phyloP scores from a whole-genome alignment of 1,140 invertebrate species.

The Macrosteles quadrilineatus region DNA sequence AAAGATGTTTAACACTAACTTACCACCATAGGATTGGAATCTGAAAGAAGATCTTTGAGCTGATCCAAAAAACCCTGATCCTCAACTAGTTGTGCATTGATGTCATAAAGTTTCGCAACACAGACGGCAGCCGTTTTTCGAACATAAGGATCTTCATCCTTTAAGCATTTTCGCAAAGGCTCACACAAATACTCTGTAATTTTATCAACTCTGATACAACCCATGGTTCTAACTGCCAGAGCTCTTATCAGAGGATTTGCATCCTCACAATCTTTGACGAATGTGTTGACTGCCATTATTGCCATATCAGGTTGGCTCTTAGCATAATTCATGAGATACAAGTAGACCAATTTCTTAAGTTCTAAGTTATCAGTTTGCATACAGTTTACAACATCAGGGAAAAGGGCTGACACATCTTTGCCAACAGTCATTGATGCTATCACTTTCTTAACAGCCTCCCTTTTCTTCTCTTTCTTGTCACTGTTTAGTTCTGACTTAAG shows the following conservation, averaged over 20 bases:
- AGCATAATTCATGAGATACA: slow-evolving; percentile 99
- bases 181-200: slow-evolving; percentile 99
- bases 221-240: slow-evolving; percentile 98
- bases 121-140: slow-evolving; percentile 99
- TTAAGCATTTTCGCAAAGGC: slow-evolving; percentile 95
- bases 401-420: slow-evolving; percentile 92
- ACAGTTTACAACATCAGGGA: slow-evolving; percentile 99
- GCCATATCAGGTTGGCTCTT: slow-evolving; percentile 99
- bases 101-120: slow-evolving; percentile 99
- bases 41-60: slow-evolving; percentile 94
- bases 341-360: slow-evolving; percentile 98
- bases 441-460: slow-evolving; percentile 99
- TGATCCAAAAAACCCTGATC: slow-evolving; percentile 98
- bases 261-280: slow-evolving; percentile 99
- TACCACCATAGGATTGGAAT: slow-evolving; percentile 99
- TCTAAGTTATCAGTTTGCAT: slow-evolving; percentile 99
- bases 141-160: slow-evolving; percentile 99
- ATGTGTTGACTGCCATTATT: slow-evolving; percentile 99
- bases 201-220: slow-evolving; percentile 99
- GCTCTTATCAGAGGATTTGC: slow-evolving; percentile 98
- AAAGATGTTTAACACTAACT: too few relatives aligned
- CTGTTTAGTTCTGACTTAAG: slow-evolving; percentile 98
- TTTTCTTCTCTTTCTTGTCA: slow-evolving; percentile 99
- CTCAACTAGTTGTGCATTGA: slow-evolving; percentile 96
- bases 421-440: slow-evolving; percentile 99